These are phyloP conservation scores for Limonius californicus DNA, from an alignment of 1,140 invertebrate species.

Conservation along the genomic window DNA sequence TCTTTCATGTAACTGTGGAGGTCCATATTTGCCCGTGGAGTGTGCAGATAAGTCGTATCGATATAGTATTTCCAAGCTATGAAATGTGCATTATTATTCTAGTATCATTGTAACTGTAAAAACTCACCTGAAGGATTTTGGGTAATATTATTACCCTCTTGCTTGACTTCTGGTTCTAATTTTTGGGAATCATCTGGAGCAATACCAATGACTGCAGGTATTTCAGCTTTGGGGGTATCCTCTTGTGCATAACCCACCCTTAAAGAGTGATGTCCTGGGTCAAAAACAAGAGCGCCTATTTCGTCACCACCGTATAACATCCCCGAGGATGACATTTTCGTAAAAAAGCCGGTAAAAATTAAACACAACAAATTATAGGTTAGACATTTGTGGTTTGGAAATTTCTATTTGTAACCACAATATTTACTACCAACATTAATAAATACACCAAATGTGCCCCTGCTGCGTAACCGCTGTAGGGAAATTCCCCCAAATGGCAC, in stretches of 20 bases:
- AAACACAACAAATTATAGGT: too few relatives aligned
- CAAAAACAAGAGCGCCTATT: slow-evolving; percentile 96
- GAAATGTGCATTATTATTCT: too few relatives aligned
- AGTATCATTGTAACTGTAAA: not conserved
- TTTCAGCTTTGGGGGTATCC: slow-evolving; percentile 89
- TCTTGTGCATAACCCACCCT: slow-evolving; percentile 88
- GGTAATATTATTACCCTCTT: slow-evolving; percentile 43
- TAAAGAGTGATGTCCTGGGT: slow-evolving; percentile 88
- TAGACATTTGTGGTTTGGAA: too few relatives aligned
- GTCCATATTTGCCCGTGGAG: slow-evolving; percentile 83
- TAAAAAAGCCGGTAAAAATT: too few relatives aligned
- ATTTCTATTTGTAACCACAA: too few relatives aligned
- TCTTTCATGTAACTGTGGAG: slow-evolving; percentile 87
- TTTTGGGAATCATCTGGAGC: slow-evolving; percentile 57
- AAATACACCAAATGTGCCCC: too few relatives aligned
- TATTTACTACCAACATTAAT: too few relatives aligned
- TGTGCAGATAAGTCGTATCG: slow-evolving; percentile 83
- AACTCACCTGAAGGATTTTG: slow-evolving; percentile 51
- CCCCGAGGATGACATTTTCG: slow-evolving; percentile 43
- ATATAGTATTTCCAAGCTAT: slow-evolving; percentile 73
- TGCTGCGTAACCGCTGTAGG: too few relatives aligned
- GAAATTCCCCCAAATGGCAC: too few relatives aligned
- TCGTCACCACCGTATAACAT: slow-evolving; percentile 92
- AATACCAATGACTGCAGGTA: slow-evolving; percentile 79
- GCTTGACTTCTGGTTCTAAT: slow-evolving; percentile 61